phyloP scores from a whole-genome alignment of 92 coral and sea anemone species.

The Hydrozoanthus gracilis region DNA sequence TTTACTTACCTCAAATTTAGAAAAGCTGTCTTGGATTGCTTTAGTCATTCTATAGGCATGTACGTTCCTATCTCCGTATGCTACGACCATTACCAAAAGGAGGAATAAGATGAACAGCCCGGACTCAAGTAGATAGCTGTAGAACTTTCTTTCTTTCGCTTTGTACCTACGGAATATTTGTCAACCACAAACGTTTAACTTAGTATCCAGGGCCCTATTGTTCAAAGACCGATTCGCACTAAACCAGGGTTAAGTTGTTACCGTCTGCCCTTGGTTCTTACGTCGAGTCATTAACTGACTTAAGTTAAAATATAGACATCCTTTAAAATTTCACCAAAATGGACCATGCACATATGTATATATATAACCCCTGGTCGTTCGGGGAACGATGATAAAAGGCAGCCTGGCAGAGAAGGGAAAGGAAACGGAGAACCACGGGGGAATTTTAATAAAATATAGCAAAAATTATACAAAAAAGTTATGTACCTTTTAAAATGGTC shows the following conservation, averaged over 20 bases:
- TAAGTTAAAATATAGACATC: no score
- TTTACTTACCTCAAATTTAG: background rate
- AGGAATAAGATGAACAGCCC: background rate
- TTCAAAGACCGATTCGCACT: background rate
- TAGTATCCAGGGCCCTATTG: background rate
- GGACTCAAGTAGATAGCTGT: slow-evolving; percentile 10
- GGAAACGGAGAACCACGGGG: background rate
- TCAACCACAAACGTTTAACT: background rate
- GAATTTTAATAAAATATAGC: background rate
- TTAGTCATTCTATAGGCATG: slow-evolving; percentile 25
- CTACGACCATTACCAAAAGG: slow-evolving; percentile 2
- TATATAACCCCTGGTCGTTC: no score
- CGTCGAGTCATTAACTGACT: no score
- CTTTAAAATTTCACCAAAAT: no score
- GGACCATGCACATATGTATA: no score
- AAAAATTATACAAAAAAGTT: background rate
- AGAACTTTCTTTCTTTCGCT: slow-evolving; percentile 16
- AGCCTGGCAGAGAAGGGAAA: no score
- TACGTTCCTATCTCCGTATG: slow-evolving; percentile 26
- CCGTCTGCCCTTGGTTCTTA: no score
- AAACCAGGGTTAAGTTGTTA: background rate
- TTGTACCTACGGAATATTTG: background rate
- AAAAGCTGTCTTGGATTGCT: slow-evolving; percentile 3
- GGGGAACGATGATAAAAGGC: no score
- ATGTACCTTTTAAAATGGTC: slow-evolving; percentile 7